These are phyloP conservation scores for Emys orbicularis DNA, from an alignment of 2,797 vertebrate genomes.

Conservation along the genomic window DNA sequence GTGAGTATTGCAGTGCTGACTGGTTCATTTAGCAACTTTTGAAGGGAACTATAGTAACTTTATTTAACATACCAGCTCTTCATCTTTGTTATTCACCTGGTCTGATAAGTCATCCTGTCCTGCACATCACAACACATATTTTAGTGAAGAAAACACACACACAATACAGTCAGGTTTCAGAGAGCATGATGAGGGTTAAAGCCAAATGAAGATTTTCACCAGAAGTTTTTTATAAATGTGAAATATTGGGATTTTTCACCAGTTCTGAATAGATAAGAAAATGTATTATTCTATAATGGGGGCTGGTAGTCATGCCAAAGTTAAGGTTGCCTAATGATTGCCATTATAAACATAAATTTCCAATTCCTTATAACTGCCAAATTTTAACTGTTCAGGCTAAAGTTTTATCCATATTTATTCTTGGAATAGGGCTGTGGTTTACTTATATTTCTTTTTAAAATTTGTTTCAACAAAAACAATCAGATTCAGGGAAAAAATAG, in stretches of 20 bases:
- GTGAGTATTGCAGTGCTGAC: background rate
- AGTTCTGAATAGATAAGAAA: background rate
- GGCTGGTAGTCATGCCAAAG: background rate
- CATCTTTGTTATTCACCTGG: background rate
- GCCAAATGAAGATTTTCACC: background rate
- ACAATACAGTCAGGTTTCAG: background rate
- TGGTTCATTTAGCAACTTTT: background rate
- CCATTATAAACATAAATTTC: background rate
- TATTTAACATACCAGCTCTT: background rate
- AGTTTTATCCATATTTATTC: background rate
- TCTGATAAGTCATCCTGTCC: background rate
- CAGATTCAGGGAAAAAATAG: background rate
- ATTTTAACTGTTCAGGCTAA: background rate
- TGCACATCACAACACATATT: fast-evolving
- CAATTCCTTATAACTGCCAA: background rate
- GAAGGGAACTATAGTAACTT: background rate
- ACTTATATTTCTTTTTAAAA: background rate
- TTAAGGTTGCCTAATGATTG: background rate
- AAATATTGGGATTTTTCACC: background rate
- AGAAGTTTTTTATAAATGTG: background rate
- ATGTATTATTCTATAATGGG: background rate
- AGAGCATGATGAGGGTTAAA: background rate
- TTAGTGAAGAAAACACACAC: background rate
- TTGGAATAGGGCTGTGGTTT: background rate
- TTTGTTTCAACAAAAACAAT: background rate